Evolutionary conservation across 1,140 invertebrate genomes (phyloP).

Genomic region (Pinna nobilis): DNA sequence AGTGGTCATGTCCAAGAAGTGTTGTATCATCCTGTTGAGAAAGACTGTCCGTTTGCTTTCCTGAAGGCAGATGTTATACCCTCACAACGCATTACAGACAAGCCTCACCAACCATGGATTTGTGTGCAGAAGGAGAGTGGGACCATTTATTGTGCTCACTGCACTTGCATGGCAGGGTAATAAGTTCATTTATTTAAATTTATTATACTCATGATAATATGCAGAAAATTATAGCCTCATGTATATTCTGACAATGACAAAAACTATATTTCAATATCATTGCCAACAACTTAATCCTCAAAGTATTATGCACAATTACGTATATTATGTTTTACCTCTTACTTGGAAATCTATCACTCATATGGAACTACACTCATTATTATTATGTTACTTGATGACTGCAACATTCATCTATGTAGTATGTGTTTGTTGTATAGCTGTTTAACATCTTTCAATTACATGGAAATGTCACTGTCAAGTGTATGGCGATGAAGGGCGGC

Average conservation of each 20-base stretch:
- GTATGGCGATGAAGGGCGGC: background rate
- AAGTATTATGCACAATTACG: background rate
- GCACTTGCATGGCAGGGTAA: conserved; percentile 26
- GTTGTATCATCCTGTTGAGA: background rate
- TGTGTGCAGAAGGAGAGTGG: conserved; percentile 17
- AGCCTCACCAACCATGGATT: conserved; percentile 25
- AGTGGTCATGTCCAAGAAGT: conserved; percentile 13
- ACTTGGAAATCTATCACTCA: background rate
- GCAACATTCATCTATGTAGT: no score
- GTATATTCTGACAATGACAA: no score
- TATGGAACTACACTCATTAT: no score
- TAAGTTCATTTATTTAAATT: no score
- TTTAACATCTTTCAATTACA: background rate
- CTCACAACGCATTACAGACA: conserved; percentile 6
- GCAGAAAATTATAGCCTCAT: no score
- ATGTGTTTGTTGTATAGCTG: no score
- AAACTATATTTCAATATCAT: no score
- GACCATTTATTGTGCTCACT: conserved; percentile 19
- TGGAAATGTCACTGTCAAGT: background rate
- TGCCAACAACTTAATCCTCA: no score
- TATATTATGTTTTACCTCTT: background rate
- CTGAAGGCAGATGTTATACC: conserved; percentile 9
- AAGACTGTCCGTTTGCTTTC: conserved; percentile 8
- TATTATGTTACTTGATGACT: no score
- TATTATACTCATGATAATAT: no score